Conservation (phyloP, 92 coral and sea anemone genomes). For the Paramuricea clavata region DNA sequence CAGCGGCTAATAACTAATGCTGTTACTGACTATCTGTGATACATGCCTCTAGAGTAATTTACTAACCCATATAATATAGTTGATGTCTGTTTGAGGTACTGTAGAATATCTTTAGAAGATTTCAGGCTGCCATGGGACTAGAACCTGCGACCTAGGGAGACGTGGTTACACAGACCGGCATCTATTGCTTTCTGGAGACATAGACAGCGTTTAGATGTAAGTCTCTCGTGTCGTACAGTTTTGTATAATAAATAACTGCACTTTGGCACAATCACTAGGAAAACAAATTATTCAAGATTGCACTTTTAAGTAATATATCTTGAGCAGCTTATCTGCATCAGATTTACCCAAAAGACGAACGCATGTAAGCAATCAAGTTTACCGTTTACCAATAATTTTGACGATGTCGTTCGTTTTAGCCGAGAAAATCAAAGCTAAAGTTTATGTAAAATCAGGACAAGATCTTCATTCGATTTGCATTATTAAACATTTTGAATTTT, state of each 20-base stretch:
- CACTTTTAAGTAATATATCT: background rate
- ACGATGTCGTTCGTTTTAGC: too few species aligned
- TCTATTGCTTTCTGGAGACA: background rate
- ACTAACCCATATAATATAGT: constrained; percentile 1
- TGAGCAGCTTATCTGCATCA: too few species aligned
- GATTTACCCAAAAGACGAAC: too few species aligned
- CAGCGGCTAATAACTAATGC: background rate
- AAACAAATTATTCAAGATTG: background rate
- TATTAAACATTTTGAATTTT: too few species aligned
- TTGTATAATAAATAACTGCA: background rate
- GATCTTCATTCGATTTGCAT: too few species aligned
- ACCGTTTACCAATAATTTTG: too few species aligned
- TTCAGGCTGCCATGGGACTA: background rate
- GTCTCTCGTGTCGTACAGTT: background rate
- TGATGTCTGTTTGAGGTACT: background rate
- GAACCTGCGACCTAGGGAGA: background rate
- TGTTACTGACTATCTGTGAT: background rate
- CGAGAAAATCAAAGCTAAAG: too few species aligned
- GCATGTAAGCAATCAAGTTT: too few species aligned
- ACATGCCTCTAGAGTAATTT: background rate
- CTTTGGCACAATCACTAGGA: background rate
- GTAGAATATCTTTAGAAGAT: background rate
- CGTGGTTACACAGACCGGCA: background rate
- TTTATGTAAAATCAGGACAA: too few species aligned
- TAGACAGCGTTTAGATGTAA: background rate